Evolutionary conservation across 2,888 invertebrate genomes (phyloP), one percentile per base, ranked within the genome.

Genomic region (Leucozona laternaria): DNA sequence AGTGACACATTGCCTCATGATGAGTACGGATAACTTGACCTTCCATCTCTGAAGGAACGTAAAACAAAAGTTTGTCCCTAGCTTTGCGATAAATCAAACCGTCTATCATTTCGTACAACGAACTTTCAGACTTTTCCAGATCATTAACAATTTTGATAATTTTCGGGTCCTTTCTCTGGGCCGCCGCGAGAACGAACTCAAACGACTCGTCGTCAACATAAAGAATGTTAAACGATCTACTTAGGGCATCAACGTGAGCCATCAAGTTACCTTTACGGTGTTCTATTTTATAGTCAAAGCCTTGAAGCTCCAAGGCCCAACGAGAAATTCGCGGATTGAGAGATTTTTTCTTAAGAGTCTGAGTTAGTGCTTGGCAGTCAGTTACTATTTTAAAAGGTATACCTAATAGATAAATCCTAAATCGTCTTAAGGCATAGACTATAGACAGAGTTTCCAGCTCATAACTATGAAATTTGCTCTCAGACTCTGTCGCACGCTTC

Each of bases 391-490:
- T 55, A 34, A 57, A 57, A 13, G 34, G 5, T 17, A 11, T 57
- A 3, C 34, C 11, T 15, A 40, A 15, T 11, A 40, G 15, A 5
- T 40, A 40, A 40, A 40, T 40, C 8, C 11, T 57, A 20, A 64
- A 75, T 28, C 72, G 34, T 25, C 55, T 43, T 37, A 76, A 22
- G 2, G 76, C 25, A 13, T 78, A 78, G 1, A 78, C 43, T 22
- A 78, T 78, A 0, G 60, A 70, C n/a, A 76, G 22, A 22, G 48
- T 50, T 22, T 50, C 48, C 11, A 50, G 48, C 22, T 22, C 48
- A 11, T 50, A 50, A 5, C 22, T 50, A 22, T 89, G 89, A 68
- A 91, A 91, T 8, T 89, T 89, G 11, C 50, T 22, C 87, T 91
- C 90, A 4, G 78, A 45, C 6, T 48, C 64, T 6, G 89, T 88